phyloP scores from a whole-genome alignment of 64 coral and sea anemone species.

The Platygyra sinensis region DNA sequence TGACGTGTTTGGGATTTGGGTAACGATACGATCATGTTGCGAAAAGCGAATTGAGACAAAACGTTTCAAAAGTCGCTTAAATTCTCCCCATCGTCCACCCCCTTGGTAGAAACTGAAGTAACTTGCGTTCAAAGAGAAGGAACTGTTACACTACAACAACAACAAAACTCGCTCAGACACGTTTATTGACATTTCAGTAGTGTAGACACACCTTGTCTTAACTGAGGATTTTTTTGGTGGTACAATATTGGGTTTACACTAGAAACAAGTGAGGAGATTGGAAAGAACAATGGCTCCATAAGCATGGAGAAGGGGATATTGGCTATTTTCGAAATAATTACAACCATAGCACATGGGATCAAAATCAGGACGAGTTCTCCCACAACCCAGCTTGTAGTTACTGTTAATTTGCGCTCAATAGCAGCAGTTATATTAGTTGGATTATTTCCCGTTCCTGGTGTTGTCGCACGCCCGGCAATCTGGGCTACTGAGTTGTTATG shows the following conservation, averaged over 20 bases:
- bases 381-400: background rate
- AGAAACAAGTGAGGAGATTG: background rate
- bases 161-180: too few relatives aligned
- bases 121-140: too few relatives aligned
- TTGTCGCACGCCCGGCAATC: background rate
- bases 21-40: too few relatives aligned
- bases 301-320: background rate
- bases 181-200: background rate
- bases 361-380: background rate
- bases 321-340: background rate
- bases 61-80: too few relatives aligned
- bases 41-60: too few relatives aligned
- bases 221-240: background rate
- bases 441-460: background rate
- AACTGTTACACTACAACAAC: too few relatives aligned
- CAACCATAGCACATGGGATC: background rate
- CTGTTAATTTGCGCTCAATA: background rate
- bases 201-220: background rate
- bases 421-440: background rate
- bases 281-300: slow-evolving; percentile 7
- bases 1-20: too few relatives aligned
- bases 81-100: too few relatives aligned
- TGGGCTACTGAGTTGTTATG: background rate
- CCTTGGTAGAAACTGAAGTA: too few relatives aligned
- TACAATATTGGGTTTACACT: background rate